phyloP scores from a whole-genome alignment of 1,140 invertebrate species.

The Temnothorax curvispinosus region DNA sequence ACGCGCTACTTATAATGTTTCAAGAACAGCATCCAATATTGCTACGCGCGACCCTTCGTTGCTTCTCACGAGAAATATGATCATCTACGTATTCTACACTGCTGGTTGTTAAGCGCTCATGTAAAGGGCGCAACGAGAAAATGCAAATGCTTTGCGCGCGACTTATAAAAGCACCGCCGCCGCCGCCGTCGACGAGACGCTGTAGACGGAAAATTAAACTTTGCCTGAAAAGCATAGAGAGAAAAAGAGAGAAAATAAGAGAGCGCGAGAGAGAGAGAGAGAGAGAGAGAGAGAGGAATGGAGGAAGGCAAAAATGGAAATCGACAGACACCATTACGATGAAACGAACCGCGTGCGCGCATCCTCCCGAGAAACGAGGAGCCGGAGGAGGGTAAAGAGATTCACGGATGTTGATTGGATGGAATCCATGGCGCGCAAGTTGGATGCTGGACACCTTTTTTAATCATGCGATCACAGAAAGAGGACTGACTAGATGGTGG shows the following conservation, averaged over 20 bases:
- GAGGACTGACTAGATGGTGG: neutral
- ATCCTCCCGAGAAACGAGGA: slow-evolving; percentile 2
- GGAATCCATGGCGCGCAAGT: slow-evolving; percentile 29
- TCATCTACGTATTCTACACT: slow-evolving; percentile 27
- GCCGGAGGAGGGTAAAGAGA: slow-evolving; percentile 29
- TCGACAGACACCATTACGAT: slow-evolving; percentile 37
- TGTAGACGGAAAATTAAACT: slow-evolving; percentile 59
- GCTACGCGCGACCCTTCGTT: neutral
- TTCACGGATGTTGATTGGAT: slow-evolving; percentile 64
- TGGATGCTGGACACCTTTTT: slow-evolving; percentile 57
- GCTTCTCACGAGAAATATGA: slow-evolving; percentile 22
- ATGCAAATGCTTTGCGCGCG: slow-evolving; percentile 50
- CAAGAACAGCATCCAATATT: neutral
- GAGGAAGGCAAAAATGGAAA: slow-evolving; percentile 41
- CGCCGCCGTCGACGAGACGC: neutral
- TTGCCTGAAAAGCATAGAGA: slow-evolving; percentile 26
- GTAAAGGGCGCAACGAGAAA: slow-evolving; percentile 47
- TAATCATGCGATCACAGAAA: slow-evolving; percentile 60
- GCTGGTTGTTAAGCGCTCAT: slow-evolving; percentile 33
- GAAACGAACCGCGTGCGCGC: slow-evolving; percentile 40
- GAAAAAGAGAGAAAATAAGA: neutral
- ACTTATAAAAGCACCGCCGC: slow-evolving; percentile 39
- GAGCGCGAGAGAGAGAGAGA: neutral
- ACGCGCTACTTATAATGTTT: neutral
- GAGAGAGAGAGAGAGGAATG: neutral